Conservation (phyloP, 2,113 vertebrate species). For the Python bivittatus region DNA sequence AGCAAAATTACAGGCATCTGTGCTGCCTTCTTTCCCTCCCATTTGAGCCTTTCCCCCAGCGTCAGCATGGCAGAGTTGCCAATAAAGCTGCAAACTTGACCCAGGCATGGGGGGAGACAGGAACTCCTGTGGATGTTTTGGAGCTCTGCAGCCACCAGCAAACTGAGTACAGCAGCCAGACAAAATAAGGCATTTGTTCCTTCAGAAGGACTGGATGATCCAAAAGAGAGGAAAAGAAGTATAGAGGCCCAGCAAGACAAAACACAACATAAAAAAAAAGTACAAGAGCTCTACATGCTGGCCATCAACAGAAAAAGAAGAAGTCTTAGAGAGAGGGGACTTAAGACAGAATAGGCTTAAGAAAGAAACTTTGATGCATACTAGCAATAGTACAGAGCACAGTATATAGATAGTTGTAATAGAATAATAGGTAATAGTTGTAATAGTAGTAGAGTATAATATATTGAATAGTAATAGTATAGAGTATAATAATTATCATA, state of each 20-base stretch:
- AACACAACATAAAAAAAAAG: background rate
- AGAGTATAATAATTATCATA: background rate
- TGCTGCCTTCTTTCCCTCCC: background rate
- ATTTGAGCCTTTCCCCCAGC: background rate
- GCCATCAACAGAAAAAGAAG: background rate
- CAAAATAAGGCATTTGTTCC: background rate
- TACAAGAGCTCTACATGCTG: background rate
- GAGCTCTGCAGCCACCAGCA: background rate
- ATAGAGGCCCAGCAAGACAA: background rate
- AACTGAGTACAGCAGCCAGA: background rate
- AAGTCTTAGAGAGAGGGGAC: background rate
- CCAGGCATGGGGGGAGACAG: background rate
- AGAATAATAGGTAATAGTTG: background rate
- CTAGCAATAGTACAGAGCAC: background rate
- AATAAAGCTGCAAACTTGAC: background rate
- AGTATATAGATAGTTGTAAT: background rate
- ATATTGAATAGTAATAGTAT: background rate
- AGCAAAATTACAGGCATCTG: background rate
- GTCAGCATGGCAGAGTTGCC: background rate
- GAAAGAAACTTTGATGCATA: background rate
- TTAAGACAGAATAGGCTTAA: background rate
- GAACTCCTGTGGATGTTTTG: no score
- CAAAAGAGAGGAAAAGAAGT: background rate
- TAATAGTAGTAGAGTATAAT: background rate
- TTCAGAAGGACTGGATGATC: background rate